Evolutionary conservation across 2,888 invertebrate genomes (phyloP).

Genomic region (Caenorhabditis macrosperma): DNA sequence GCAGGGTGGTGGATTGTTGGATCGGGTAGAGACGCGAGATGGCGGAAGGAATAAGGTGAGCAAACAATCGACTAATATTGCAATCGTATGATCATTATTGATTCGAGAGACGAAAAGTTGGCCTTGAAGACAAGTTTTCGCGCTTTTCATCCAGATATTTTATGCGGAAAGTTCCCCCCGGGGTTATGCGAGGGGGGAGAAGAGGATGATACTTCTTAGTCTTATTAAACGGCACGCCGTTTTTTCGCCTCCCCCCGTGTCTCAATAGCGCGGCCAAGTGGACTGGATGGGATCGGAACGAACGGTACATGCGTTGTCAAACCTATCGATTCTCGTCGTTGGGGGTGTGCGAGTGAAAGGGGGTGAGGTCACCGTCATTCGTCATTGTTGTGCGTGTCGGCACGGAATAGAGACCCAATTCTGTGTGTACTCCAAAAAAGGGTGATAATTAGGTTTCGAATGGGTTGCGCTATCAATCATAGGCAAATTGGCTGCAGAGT

Average conservation of each 20-base stretch:
- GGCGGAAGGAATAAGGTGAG: conserved; percentile 34
- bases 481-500: not conserved
- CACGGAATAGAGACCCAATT: conserved; percentile 35
- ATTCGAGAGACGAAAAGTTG: conserved; percentile 14
- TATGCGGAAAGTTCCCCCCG: conserved; percentile 9
- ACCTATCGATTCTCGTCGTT: conserved; percentile 48
- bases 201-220: not conserved
- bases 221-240: not conserved
- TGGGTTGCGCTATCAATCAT: not conserved
- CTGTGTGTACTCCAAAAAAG: not conserved
- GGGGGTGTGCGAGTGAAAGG: not conserved
- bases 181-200: not conserved
- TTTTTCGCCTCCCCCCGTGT: not conserved
- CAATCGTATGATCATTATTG: conserved; percentile 60
- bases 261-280: too few relatives aligned
- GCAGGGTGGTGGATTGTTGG: conserved; percentile 33
- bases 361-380: conserved; percentile 30
- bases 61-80: conserved; percentile 58
- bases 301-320: conserved; percentile 23
- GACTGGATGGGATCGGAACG: conserved; percentile 1
- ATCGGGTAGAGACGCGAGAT: conserved; percentile 24
- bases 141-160: conserved; percentile 44
- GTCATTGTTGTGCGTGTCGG: conserved; percentile 14
- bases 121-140: conserved; percentile 37
- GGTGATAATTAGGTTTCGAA: conserved; percentile 7